phyloP scores from a whole-genome alignment of 2,888 invertebrate species.

The Conistra vaccinii region DNA sequence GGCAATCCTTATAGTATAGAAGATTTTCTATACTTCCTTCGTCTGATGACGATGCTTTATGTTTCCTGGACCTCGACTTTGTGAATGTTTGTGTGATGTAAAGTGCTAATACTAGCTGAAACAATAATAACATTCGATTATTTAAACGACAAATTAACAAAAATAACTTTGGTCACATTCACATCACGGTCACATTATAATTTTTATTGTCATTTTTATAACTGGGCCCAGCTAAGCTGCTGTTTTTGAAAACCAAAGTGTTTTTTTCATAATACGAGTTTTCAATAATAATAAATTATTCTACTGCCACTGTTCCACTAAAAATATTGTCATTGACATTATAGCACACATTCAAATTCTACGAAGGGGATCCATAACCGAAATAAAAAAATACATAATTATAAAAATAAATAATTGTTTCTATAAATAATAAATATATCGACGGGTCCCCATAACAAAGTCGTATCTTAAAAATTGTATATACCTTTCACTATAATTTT shows the following conservation, averaged over 20 bases:
- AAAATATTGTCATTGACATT: not conserved
- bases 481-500: too few species aligned
- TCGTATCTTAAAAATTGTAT: too few species aligned
- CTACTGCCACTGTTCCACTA: not conserved
- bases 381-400: too few species aligned
- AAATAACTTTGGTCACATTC: not conserved
- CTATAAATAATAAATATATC: too few species aligned
- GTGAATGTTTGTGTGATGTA: conserved; percentile 70
- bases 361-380: too few species aligned
- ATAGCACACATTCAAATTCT: not conserved
- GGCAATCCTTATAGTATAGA: conserved; percentile 84
- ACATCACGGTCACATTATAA: too few species aligned
- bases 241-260: not conserved
- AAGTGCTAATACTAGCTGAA: conserved; percentile 77
- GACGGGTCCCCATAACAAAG: too few species aligned
- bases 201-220: not conserved
- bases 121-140: conserved; percentile 33
- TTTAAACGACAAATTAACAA: too few species aligned
- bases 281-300: not conserved
- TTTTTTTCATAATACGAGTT: not conserved
- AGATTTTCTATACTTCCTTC: conserved; percentile 86
- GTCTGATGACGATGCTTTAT: conserved; percentile 75
- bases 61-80: conserved; percentile 60
- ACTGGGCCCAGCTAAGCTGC: too few species aligned
- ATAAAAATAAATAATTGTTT: not conserved